Conservation (phyloP, 2,888 invertebrate genomes). For the Polia nebulosa region DNA sequence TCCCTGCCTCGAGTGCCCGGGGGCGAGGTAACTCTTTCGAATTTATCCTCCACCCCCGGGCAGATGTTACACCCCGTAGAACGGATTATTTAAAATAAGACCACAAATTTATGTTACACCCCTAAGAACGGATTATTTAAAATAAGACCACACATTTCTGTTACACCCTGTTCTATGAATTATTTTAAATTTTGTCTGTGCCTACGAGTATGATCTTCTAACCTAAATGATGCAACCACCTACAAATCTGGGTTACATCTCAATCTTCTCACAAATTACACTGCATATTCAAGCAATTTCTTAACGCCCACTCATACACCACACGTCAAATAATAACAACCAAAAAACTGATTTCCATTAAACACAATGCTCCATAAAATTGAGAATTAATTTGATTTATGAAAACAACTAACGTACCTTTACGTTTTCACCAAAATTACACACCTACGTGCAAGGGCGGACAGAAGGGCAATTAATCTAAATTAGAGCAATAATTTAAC, state of each 20-base stretch:
- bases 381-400: slow-evolving; percentile 73
- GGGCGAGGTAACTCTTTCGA: too few species aligned
- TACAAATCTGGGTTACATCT: not conserved
- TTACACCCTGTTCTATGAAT: too few species aligned
- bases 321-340: slow-evolving; percentile 4
- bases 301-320: slow-evolving; percentile 38
- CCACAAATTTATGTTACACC: too few species aligned
- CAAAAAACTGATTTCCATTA: slow-evolving; percentile 42
- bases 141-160: too few species aligned
- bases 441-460: slow-evolving; percentile 73
- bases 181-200: too few species aligned
- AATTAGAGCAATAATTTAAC: slow-evolving; percentile 84
- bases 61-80: too few species aligned
- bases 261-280: slow-evolving; percentile 20
- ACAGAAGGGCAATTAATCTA: slow-evolving; percentile 83
- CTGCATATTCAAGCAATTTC: not conserved
- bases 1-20: too few species aligned
- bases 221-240: too few species aligned
- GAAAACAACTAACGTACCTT: slow-evolving; percentile 65
- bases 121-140: too few species aligned
- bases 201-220: too few species aligned
- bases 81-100: too few species aligned
- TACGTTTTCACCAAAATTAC: slow-evolving; percentile 71
- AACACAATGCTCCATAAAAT: slow-evolving; percentile 52
- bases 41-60: too few species aligned